A percentile compares a stretch with the other conserved stretches of the same genome.
phyloP scores from a whole-genome alignment of 2,888 invertebrate species.

The Geotrupes spiniger region DNA sequence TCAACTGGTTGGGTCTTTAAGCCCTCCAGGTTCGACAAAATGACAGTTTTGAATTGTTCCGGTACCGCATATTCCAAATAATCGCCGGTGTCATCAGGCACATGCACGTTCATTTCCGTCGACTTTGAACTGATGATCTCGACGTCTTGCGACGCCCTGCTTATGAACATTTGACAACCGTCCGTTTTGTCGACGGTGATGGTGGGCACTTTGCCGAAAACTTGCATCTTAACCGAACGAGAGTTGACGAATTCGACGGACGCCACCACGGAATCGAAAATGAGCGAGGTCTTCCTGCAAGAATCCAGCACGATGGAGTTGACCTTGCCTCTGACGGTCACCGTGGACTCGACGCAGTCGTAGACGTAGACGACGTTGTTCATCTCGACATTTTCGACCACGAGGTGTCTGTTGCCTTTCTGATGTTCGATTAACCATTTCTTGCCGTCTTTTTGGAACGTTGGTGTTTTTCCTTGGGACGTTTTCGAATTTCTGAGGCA shows the following conservation, averaged over 20 bases:
- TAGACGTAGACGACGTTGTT: slow-evolving; percentile 94
- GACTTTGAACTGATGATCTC: slow-evolving; percentile 93
- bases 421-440: slow-evolving; percentile 61
- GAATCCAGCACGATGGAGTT: slow-evolving; percentile 91
- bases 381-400: slow-evolving; percentile 82
- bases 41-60: slow-evolving; percentile 87
- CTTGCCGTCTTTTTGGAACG: slow-evolving; percentile 11
- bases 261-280: slow-evolving; percentile 88
- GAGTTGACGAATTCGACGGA: slow-evolving; percentile 95
- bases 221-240: slow-evolving; percentile 94
- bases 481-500: neutral
- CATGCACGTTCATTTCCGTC: slow-evolving; percentile 92
- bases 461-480: slow-evolving; percentile 1
- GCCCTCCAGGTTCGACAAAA: slow-evolving; percentile 55
- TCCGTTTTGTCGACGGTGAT: slow-evolving; percentile 95
- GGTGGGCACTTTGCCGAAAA: slow-evolving; percentile 86
- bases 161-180: slow-evolving; percentile 93
- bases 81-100: slow-evolving; percentile 82
- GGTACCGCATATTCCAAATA: slow-evolving; percentile 90
- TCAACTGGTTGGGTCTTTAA: slow-evolving; percentile 71
- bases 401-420: slow-evolving; percentile 71
- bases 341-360: slow-evolving; percentile 80
- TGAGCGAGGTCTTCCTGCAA: slow-evolving; percentile 88
- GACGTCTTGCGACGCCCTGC: slow-evolving; percentile 73
- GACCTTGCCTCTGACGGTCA: slow-evolving; percentile 83